Evolutionary conservation across 2,113 vertebrate species (phyloP).

Genomic region (Manacus vitellinus): DNA sequence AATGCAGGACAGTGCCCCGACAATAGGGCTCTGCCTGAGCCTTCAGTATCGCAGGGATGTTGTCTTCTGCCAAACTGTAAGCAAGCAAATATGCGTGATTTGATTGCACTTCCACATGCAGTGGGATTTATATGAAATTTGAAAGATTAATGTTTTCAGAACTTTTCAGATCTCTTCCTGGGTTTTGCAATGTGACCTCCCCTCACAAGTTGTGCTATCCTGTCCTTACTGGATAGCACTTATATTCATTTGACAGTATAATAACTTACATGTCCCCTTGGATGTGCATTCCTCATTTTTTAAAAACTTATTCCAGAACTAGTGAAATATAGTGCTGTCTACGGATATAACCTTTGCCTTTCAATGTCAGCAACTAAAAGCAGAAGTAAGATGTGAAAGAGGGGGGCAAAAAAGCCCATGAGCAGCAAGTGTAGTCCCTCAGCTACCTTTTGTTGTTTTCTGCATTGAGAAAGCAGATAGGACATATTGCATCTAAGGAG

Average conservation of each 20-base stretch:
- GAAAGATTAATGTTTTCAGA: neutral
- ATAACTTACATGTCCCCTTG: neutral
- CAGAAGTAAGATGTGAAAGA: neutral
- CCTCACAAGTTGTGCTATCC: neutral
- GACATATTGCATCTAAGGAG: neutral
- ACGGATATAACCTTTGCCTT: neutral
- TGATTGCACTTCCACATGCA: neutral
- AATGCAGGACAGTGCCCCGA: constrained; percentile 96
- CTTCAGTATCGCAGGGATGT: constrained; percentile 96
- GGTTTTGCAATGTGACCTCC: neutral
- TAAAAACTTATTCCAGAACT: neutral
- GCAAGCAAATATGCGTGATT: constrained; percentile 3
- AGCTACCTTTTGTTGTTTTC: neutral
- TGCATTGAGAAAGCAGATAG: neutral
- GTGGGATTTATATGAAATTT: neutral
- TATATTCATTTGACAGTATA: neutral
- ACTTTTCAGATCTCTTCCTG: neutral
- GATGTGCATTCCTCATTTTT: neutral
- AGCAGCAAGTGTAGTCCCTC: neutral
- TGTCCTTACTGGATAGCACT: neutral
- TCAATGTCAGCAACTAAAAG: neutral
- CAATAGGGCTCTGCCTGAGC: constrained; percentile 88
- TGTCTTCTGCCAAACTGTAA: constrained; percentile 98
- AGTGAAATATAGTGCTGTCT: neutral
- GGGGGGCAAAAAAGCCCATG: accelerated